Conservation (phyloP, 2,888 invertebrate species). For the Dryomyza anilis region DNA sequence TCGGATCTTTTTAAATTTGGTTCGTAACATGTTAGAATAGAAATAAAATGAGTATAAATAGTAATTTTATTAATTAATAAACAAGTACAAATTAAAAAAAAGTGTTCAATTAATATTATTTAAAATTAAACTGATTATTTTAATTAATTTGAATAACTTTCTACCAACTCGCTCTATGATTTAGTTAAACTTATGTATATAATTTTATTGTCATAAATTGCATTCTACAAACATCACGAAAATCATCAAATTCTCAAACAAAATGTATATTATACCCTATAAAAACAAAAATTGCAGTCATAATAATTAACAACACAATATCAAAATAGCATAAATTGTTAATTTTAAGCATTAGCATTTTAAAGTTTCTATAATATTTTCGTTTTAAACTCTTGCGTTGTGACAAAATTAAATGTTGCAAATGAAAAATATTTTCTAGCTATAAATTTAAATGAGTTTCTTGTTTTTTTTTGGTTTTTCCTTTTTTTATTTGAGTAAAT, state of each 20-base stretch:
- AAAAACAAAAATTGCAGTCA: not conserved
- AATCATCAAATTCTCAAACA: slow-evolving; percentile 57
- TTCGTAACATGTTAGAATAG: too few species aligned
- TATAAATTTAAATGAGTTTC: slow-evolving; percentile 36
- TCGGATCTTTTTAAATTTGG: too few species aligned
- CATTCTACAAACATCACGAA: slow-evolving; percentile 49
- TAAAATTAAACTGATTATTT: too few species aligned
- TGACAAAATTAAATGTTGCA: not conserved
- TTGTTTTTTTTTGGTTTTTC: slow-evolving; percentile 38
- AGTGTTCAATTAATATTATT: too few species aligned
- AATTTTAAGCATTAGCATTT: too few species aligned
- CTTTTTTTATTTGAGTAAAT: slow-evolving; percentile 31
- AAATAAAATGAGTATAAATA: too few species aligned
- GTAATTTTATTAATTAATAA: too few species aligned
- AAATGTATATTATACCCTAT: slow-evolving; percentile 13
- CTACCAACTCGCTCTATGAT: too few species aligned
- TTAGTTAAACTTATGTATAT: too few species aligned
- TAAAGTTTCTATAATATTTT: slow-evolving; percentile 8
- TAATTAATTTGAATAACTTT: too few species aligned
- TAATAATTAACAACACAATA: not conserved
- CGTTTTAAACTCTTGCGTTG: not conserved
- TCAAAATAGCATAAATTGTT: too few species aligned
- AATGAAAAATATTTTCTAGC: slow-evolving; percentile 34
- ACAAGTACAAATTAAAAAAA: too few species aligned
- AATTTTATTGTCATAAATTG: not conserved